Base-by-base conservation (phyloP, 2,113 vertebrate genomes). In the Oreochromis aureus region DNA sequence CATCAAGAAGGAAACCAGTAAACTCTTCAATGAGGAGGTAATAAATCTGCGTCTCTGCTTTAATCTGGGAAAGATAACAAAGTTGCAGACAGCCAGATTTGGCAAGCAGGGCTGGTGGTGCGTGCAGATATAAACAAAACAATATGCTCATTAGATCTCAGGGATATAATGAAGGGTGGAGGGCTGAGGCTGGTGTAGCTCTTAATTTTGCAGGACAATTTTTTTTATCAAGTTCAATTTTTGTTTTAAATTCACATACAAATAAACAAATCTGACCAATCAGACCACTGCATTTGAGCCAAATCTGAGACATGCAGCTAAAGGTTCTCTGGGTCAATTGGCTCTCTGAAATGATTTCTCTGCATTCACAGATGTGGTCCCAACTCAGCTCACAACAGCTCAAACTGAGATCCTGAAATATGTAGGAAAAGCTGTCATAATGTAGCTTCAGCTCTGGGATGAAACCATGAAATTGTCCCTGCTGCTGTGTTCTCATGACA, bases 21-120 rank as follows among this genome's bases (percentile, higher is more conserved):
- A 98, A 81, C 97, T 98, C 39, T 99, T 98, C 92, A 99, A 99
- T 0, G 97, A 99, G 95, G 98, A 99, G 98, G 98, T 98, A 91
- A 10, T 51, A 63, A 18, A 36, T n/a, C 5, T 6, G 5, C 10
- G 15, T 30, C 22, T 78, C 6, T 1, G 44, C 16, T 78, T 30
- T n/a, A 32, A 51, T 51, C 10, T 51, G 27, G 44, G 44, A n/a
- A n/a, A 54, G 53, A 53, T 18, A 19, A n/a, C 8, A 2, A n/a
- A 53, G 22, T 46, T 5, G 69, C n/a, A 44, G n/a, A 15, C n/a
- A 24, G 66, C 0, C 0, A 1, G 12, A 0, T 7, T 13, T 0
- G 36, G 66, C 12, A 71, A 1, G 41, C 10, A 15, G 63, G 6
- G 36, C n/a, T 46, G 27, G 9, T 44, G 69, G 22, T 73, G n/a